phyloP scores from a whole-genome alignment of 1,140 invertebrate species.

The Anagrus nilaparvatae region DNA sequence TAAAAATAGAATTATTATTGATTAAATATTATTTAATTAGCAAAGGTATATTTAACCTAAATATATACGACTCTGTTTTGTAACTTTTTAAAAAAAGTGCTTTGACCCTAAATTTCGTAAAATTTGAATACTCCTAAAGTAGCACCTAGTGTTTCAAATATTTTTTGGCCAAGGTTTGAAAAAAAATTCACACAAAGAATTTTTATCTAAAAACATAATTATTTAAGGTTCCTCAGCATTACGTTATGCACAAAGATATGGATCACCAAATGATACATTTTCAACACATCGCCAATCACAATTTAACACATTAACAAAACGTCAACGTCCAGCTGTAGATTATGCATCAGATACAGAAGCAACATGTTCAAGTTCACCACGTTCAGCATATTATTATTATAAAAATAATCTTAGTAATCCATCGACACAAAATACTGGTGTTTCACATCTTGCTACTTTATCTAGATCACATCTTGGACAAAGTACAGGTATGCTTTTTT shows the following conservation, averaged over 20 bases:
- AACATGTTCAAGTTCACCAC: slow-evolving; percentile 56
- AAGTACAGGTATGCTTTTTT: slow-evolving; percentile 27
- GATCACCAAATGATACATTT: slow-evolving; percentile 41
- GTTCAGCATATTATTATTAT: slow-evolving; percentile 70
- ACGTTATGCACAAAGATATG: slow-evolving; percentile 49
- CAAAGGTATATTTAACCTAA: too few relatives aligned
- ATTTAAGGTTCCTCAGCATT: slow-evolving; percentile 38
- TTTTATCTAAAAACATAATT: slow-evolving; percentile 15
- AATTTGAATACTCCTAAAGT: too few relatives aligned
- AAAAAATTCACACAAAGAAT: too few relatives aligned
- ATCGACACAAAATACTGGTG: slow-evolving; percentile 31
- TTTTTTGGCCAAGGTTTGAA: too few relatives aligned
- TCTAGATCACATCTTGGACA: slow-evolving; percentile 40
- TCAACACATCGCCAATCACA: slow-evolving; percentile 36
- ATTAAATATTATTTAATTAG: too few relatives aligned
- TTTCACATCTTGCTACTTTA: slow-evolving; percentile 38
- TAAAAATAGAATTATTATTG: too few relatives aligned
- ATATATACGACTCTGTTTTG: too few relatives aligned
- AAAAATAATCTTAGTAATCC: slow-evolving; percentile 43
- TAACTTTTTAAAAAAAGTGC: too few relatives aligned
- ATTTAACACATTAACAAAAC: slow-evolving; percentile 49
- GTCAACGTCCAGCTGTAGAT: slow-evolving; percentile 66
- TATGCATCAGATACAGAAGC: slow-evolving; percentile 93
- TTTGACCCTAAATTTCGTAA: too few relatives aligned
- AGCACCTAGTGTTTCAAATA: too few relatives aligned